Conservation (phyloP, 2,113 vertebrate genomes). For the Trichomycterus rosablanca region DNA sequence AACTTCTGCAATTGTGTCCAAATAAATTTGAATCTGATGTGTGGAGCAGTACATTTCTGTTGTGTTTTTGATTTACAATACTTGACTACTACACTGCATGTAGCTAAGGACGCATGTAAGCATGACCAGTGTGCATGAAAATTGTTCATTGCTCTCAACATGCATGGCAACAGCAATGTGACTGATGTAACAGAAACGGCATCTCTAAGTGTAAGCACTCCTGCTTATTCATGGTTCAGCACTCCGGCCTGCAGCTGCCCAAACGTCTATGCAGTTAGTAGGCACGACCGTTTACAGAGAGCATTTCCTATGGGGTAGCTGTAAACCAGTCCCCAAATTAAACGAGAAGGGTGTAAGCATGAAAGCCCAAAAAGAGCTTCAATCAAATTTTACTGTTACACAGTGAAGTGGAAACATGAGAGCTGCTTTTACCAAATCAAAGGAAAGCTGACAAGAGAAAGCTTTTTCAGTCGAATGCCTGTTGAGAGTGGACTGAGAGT, state of each 20-base stretch:
- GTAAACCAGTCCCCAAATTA: background rate
- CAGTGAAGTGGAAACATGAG: background rate
- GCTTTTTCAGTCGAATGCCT: background rate
- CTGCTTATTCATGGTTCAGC: slow-evolving; percentile 12
- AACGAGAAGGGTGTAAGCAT: background rate
- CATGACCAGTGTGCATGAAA: slow-evolving; percentile 15
- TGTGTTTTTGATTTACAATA: no score
- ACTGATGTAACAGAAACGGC: slow-evolving; percentile 4
- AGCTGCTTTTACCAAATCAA: background rate
- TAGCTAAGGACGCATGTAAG: slow-evolving; percentile 10
- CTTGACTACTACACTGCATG: no score
- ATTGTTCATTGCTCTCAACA: slow-evolving; percentile 1
- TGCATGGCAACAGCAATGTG: slow-evolving; percentile 7
- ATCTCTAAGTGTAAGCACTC: background rate
- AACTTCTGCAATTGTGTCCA: no score
- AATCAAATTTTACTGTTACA: background rate
- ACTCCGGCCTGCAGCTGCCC: background rate
- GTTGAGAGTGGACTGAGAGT: background rate
- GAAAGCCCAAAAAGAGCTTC: background rate
- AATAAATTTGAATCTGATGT: no score
- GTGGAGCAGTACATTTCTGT: no score
- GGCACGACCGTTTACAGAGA: slow-evolving; percentile 4
- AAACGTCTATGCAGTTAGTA: background rate
- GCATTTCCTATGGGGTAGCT: background rate
- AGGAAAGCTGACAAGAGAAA: background rate